Percentiles rank a stretch among this genome's conserved stretches.
Evolutionary conservation across 2,888 invertebrate species (phyloP).

Genomic region (Watsonalla binaria): DNA sequence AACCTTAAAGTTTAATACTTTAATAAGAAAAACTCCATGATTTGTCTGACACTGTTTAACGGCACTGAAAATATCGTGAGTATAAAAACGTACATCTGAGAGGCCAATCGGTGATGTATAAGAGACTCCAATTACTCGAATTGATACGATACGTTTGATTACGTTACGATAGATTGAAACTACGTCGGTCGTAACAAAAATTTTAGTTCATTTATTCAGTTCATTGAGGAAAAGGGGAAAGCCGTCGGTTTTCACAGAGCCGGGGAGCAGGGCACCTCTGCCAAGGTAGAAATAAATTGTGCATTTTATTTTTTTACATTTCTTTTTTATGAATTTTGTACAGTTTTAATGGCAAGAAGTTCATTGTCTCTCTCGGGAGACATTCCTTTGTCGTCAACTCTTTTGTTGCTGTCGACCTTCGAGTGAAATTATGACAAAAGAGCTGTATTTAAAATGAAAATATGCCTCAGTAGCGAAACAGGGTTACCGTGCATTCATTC

Average conservation of each 20-base stretch:
- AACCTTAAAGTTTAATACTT: too few relatives aligned
- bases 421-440: neutral
- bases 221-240: conserved; percentile 13
- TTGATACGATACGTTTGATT: neutral
- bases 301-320: conserved; percentile 18
- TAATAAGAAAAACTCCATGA: too few relatives aligned
- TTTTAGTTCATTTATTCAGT: conserved; percentile 5
- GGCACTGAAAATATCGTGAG: neutral
- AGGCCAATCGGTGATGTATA: conserved; percentile 7
- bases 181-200: neutral
- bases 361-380: conserved; percentile 37
- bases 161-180: neutral
- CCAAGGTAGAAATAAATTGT: conserved; percentile 20
- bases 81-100: neutral
- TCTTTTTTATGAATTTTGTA: conserved; percentile 27
- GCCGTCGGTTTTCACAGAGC: conserved; percentile 16
- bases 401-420: conserved; percentile 15
- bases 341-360: conserved; percentile 35
- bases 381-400: conserved; percentile 25
- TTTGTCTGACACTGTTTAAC: too few relatives aligned
- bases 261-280: conserved; percentile 16
- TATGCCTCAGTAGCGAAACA: neutral
- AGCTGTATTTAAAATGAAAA: neutral
- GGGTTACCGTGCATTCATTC: neutral
- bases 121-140: too few relatives aligned